Evolutionary conservation across 2,797 vertebrate genomes (phyloP).

Genomic region (Gallinago stenura): DNA sequence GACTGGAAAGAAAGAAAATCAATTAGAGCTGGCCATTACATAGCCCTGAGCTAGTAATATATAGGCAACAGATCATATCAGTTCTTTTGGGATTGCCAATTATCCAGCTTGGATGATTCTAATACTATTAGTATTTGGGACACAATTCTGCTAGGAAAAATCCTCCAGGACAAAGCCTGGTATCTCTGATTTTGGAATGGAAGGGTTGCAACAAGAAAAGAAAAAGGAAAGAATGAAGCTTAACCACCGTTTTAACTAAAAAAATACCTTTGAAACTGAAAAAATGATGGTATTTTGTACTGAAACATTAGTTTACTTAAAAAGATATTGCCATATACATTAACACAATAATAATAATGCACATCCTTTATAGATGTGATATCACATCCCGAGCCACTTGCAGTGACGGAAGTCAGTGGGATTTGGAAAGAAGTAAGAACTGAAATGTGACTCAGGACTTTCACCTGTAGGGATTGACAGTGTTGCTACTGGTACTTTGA

Average conservation of each 20-base stretch:
- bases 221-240: neutral
- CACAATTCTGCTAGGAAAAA: neutral
- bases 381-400: neutral
- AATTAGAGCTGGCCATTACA: neutral
- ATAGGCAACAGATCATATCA: neutral
- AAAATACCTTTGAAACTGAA: neutral
- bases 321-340: neutral
- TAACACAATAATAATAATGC: neutral
- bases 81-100: neutral
- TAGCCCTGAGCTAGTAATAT: neutral
- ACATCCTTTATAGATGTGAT: neutral
- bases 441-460: neutral
- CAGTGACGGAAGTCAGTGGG: neutral
- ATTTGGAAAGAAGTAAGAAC: neutral
- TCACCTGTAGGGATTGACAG: neutral
- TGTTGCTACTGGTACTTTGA: neutral
- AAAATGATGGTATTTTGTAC: neutral
- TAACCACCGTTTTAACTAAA: neutral
- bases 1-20: conserved; percentile 32
- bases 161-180: neutral
- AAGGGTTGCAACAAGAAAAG: neutral
- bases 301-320: neutral
- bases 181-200: neutral
- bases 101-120: neutral
- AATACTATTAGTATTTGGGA: neutral